Percentiles rank a stretch among this genome's conserved stretches.
These are phyloP conservation scores for Colinus virginianus DNA, from an alignment of 2,113 vertebrate genomes.

Conservation along the genomic window DNA sequence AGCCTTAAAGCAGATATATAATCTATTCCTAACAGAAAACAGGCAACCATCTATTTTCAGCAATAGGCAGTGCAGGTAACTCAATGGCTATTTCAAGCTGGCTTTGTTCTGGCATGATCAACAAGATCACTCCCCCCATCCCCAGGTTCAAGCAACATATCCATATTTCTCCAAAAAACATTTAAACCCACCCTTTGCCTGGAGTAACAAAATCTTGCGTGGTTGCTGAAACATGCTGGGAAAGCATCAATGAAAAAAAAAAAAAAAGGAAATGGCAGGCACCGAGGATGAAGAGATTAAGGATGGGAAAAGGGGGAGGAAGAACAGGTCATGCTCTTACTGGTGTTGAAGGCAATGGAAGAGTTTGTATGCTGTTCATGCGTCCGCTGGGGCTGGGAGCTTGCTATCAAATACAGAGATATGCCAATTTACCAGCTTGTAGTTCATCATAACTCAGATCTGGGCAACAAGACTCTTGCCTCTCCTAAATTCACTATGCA, in stretches of 20 bases:
- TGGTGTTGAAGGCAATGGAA: not conserved
- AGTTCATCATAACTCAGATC: not conserved
- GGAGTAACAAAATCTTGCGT: not conserved
- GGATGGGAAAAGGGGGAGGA: not conserved
- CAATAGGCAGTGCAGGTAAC: not conserved
- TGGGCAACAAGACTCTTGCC: not conserved
- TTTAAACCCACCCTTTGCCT: not conserved
- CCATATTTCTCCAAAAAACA: not conserved
- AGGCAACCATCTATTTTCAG: constrained; percentile 6
- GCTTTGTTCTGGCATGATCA: constrained; percentile 18
- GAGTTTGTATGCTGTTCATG: not conserved
- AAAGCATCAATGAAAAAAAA: too few relatives aligned
- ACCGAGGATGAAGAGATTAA: not conserved
- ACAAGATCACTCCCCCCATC: not conserved
- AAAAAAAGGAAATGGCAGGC: not conserved
- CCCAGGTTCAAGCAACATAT: not conserved
- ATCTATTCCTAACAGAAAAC: constrained; percentile 49
- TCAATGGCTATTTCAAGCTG: constrained; percentile 18
- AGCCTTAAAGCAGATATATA: constrained; percentile 50
- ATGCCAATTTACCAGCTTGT: not conserved
- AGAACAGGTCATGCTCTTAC: not conserved
- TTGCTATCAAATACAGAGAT: not conserved
- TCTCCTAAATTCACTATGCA: not conserved
- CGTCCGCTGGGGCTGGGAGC: not conserved
- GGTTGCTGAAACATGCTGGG: not conserved